Evolutionary conservation across 1,140 invertebrate species (phyloP).

Genomic region (Zaprionus taronus): DNA sequence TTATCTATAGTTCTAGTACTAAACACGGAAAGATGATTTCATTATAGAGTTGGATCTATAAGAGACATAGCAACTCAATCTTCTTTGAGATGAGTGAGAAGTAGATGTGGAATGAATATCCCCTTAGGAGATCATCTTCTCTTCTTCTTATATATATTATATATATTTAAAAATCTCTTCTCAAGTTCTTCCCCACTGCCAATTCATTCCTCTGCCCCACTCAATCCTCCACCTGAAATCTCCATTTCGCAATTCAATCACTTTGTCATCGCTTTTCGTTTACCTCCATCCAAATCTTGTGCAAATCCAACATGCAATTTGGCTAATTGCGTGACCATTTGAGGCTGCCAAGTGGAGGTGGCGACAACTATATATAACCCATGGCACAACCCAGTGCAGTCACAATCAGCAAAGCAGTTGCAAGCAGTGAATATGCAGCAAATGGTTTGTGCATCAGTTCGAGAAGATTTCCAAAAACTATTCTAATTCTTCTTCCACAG

Average conservation of each 20-base stretch:
- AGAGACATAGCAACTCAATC: no score
- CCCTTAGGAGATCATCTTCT: no score
- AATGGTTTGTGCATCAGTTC: constrained; percentile 28
- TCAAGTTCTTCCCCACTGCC: no score
- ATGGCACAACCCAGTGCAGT: not conserved
- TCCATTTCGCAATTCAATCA: constrained; percentile 36
- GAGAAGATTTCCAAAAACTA: not conserved
- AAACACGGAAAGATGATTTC: no score
- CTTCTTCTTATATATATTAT: no score
- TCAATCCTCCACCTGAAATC: not conserved
- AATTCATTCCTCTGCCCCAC: not conserved
- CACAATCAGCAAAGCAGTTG: constrained; percentile 44
- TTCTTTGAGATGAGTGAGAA: no score
- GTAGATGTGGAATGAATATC: rapidly evolving
- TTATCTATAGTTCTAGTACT: no score
- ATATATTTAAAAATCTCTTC: no score
- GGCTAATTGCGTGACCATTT: constrained; percentile 51
- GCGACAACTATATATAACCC: constrained; percentile 55
- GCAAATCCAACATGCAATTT: constrained; percentile 47
- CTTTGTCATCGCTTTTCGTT: not conserved
- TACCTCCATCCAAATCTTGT: constrained; percentile 20
- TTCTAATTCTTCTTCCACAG: constrained; percentile 11
- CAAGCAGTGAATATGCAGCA: constrained; percentile 41
- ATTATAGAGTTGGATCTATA: no score
- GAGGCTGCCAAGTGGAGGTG: constrained; percentile 40